Percentiles rank a stretch among this genome's conserved stretches.
These are phyloP conservation scores for Asarcornis scutulata DNA, from an alignment of 2,113 vertebrate species.

Conservation along the genomic window DNA sequence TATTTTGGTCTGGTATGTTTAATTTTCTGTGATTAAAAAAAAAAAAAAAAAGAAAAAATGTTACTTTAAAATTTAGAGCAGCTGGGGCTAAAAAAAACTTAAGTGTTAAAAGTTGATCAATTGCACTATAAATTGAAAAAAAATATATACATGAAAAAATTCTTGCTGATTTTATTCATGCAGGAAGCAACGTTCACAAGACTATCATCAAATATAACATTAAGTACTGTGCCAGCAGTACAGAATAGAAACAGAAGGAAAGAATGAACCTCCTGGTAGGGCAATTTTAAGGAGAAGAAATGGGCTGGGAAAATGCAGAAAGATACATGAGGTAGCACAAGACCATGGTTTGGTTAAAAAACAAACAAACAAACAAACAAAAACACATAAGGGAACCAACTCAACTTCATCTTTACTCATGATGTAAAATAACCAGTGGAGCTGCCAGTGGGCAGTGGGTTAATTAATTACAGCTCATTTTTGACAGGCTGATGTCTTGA, in stretches of 20 bases:
- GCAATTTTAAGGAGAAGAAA: not conserved
- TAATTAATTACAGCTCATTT: not conserved
- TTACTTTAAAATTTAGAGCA: not conserved
- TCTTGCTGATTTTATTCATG: not conserved
- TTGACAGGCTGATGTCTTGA: not conserved
- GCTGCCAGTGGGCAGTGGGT: not conserved
- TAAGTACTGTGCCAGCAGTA: not conserved
- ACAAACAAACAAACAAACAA: not conserved
- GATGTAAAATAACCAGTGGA: not conserved
- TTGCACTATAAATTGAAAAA: not conserved
- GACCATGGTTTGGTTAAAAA: not conserved
- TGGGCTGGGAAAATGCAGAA: not conserved
- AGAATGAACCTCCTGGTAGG: not conserved
- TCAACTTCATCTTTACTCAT: not conserved
- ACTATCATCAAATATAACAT: not conserved
- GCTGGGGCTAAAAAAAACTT: not conserved
- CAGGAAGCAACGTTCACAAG: not conserved
- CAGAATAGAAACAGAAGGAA: not conserved
- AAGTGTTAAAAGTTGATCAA: not conserved
- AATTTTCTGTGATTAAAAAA: not conserved
- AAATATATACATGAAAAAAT: not conserved
- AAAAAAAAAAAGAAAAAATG: not conserved
- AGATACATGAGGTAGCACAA: accelerated
- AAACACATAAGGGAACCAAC: not conserved
- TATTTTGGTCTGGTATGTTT: no score